Percentiles rank a stretch among this genome's conserved stretches.
phyloP scores from a whole-genome alignment of 2,113 vertebrate species.

The Chaetorhynchus papuensis region DNA sequence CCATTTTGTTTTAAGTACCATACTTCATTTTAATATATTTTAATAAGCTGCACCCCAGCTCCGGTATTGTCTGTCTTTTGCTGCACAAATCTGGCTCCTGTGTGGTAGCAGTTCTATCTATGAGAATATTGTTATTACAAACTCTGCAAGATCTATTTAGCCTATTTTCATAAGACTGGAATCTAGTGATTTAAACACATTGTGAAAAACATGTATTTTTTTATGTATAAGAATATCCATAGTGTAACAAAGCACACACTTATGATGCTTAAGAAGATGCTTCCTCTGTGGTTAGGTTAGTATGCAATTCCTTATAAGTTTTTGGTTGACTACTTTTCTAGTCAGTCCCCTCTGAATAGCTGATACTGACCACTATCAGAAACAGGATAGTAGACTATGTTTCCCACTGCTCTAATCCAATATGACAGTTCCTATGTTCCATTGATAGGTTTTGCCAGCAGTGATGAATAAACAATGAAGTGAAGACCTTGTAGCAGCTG shows the following conservation, averaged over 20 bases:
- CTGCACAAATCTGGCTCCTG: not conserved
- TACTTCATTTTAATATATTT: not conserved
- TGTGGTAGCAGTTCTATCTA: not conserved
- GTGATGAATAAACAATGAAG: slow-evolving; percentile 51
- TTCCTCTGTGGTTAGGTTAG: not conserved
- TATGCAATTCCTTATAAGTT: not conserved
- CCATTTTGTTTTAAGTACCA: not conserved
- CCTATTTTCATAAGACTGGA: not conserved
- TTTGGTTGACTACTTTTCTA: not conserved
- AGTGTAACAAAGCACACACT: not conserved
- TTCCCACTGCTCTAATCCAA: slow-evolving; percentile 28
- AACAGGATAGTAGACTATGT: not conserved
- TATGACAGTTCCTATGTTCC: slow-evolving; percentile 35
- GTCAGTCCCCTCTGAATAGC: not conserved
- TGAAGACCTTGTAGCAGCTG: slow-evolving; percentile 22
- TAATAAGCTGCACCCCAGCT: not conserved
- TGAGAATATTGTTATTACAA: not conserved
- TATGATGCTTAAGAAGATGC: not conserved
- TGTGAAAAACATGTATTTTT: not conserved
- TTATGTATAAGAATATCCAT: not conserved
- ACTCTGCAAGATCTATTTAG: not conserved
- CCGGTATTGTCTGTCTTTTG: not conserved
- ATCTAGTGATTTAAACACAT: not conserved
- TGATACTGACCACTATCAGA: slow-evolving; percentile 34
- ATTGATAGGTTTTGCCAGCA: slow-evolving; percentile 31